phyloP scores from a whole-genome alignment of 2,888 invertebrate genomes.

The Mesorhabditis spiculigera region DNA sequence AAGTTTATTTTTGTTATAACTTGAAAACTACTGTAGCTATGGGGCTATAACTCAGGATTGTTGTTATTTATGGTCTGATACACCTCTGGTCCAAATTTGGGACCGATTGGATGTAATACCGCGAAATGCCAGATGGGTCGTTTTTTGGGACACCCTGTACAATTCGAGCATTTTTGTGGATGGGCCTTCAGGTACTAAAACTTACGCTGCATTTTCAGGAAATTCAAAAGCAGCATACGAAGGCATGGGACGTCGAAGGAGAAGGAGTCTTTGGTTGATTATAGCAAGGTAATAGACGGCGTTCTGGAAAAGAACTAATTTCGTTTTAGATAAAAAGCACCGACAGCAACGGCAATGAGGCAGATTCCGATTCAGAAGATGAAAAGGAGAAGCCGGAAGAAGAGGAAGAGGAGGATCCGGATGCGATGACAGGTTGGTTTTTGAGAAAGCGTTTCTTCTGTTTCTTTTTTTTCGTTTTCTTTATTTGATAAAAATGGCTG shows the following conservation, averaged over 20 bases:
- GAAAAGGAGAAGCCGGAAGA: constrained; percentile 13
- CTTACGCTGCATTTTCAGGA: too few relatives aligned
- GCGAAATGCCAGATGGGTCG: too few relatives aligned
- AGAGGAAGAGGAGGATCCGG: constrained; percentile 16
- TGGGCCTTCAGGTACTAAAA: too few relatives aligned
- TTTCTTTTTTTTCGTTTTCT: constrained; percentile 7
- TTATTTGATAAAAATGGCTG: background rate
- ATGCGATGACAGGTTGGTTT: constrained; percentile 5
- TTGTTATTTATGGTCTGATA: too few relatives aligned
- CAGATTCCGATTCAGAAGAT: constrained; percentile 6
- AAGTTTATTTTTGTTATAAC: too few relatives aligned
- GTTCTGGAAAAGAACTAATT: background rate
- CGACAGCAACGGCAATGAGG: background rate
- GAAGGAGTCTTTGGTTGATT: constrained; percentile 20
- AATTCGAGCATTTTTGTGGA: background rate
- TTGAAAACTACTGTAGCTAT: too few relatives aligned
- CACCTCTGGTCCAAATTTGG: too few relatives aligned
- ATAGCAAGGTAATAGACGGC: background rate
- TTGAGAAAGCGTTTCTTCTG: background rate
- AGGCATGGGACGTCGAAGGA: constrained; percentile 17
- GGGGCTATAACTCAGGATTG: too few relatives aligned
- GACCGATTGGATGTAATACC: too few relatives aligned
- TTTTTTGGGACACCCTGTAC: too few relatives aligned
- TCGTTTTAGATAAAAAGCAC: background rate
- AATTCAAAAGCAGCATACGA: too few relatives aligned